Evolutionary conservation across 2,113 vertebrate species (phyloP).

Genomic region (Sturnira hondurensis): DNA sequence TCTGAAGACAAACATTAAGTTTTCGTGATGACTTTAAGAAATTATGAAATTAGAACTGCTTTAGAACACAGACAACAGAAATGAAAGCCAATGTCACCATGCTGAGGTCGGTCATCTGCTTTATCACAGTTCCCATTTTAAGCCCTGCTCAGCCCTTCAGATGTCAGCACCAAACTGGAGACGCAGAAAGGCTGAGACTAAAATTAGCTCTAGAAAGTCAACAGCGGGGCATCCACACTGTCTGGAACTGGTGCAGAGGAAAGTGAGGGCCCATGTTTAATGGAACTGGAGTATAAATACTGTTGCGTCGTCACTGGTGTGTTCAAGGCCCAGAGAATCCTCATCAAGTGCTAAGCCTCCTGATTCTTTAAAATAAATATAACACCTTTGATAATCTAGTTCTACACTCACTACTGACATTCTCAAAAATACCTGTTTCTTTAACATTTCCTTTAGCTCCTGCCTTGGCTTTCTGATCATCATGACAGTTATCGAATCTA

Average conservation of each 20-base stretch:
- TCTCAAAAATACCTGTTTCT: neutral
- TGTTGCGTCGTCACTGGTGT: neutral
- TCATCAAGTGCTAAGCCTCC: neutral
- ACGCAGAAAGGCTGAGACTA: neutral
- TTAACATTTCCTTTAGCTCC: neutral
- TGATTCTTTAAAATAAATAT: neutral
- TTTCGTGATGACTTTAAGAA: neutral
- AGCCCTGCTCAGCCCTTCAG: neutral
- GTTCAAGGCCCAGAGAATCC: neutral
- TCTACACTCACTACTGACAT: neutral
- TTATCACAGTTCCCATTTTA: neutral
- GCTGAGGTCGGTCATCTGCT: neutral
- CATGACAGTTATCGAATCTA: neutral
- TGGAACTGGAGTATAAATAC: neutral
- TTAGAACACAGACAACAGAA: neutral
- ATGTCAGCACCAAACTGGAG: neutral
- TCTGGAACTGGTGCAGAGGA: neutral
- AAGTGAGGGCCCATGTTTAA: neutral
- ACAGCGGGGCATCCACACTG: neutral
- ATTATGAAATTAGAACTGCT: neutral
- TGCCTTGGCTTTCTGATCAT: neutral
- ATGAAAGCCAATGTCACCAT: neutral
- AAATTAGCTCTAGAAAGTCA: neutral
- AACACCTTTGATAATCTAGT: neutral
- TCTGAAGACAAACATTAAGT: neutral